Evolutionary conservation across 2,113 vertebrate species (phyloP).

Genomic region (Poicephalus gulielmi): DNA sequence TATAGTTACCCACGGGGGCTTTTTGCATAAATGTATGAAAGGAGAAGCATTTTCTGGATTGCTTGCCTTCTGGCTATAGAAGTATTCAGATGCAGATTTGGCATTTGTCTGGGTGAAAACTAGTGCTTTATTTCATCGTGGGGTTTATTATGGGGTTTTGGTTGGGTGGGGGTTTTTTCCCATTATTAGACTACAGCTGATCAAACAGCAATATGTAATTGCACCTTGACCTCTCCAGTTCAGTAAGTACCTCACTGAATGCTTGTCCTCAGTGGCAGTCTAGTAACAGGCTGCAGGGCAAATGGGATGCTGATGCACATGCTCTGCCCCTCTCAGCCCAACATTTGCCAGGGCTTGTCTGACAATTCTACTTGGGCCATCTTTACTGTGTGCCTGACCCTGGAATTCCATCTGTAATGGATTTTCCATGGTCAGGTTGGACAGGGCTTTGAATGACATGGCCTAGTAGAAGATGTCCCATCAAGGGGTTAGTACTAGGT

Average conservation of each 20-base stretch:
- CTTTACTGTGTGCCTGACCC: not conserved
- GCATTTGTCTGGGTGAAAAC: not conserved
- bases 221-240: not conserved
- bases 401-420: not conserved
- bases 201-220: not conserved
- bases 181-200: not conserved
- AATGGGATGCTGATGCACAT: not conserved
- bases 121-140: not conserved
- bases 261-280: not conserved
- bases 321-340: not conserved
- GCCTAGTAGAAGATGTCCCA: not conserved
- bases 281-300: not conserved
- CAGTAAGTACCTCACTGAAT: too few species aligned
- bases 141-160: rapidly evolving
- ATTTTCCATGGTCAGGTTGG: not conserved
- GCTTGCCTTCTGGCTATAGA: not conserved
- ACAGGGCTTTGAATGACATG: not conserved
- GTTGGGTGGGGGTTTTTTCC: not conserved
- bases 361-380: too few species aligned
- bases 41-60: not conserved
- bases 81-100: not conserved
- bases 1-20: not conserved
- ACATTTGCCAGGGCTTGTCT: not conserved
- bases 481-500: not conserved
- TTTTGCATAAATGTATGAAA: not conserved